Percentiles rank a stretch among this genome's conserved stretches.
phyloP scores from a whole-genome alignment of 2,113 vertebrate genomes.

The Cyphomyrus plagiostoma region DNA sequence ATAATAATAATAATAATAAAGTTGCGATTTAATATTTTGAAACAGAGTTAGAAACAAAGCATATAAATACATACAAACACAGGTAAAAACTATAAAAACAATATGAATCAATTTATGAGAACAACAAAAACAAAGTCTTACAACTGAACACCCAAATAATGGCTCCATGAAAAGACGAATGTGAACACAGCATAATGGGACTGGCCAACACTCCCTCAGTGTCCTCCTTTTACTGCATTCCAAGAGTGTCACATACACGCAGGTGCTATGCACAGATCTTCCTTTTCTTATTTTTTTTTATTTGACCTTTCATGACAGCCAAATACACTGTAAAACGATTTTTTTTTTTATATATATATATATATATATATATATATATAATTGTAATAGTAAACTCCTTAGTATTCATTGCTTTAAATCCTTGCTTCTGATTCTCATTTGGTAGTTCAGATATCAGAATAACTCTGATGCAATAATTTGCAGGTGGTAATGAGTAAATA shows the following conservation, averaged over 20 bases:
- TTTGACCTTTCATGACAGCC: not conserved
- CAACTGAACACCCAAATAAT: constrained; percentile 14
- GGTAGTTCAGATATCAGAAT: not conserved
- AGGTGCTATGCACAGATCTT: not conserved
- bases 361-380: not conserved
- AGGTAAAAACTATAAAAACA: not conserved
- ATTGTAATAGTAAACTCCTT: not conserved
- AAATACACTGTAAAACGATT: not conserved
- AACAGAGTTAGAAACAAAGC: constrained; percentile 2
- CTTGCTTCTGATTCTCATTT: not conserved
- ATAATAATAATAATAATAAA: constrained; percentile 1
- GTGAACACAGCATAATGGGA: not conserved
- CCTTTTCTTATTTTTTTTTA: not conserved
- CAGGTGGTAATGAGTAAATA: not conserved
- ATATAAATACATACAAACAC: constrained; percentile 8
- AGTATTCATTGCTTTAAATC: not conserved
- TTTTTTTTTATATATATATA: not conserved
- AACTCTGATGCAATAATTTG: not conserved
- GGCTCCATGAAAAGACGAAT: constrained; percentile 12
- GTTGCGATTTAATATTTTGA: not conserved
- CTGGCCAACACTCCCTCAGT: not conserved
- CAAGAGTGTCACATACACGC: not conserved
- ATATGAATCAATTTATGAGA: not conserved
- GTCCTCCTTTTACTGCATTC: not conserved
- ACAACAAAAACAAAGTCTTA: not conserved